These are phyloP conservation scores for Zele albiditarsus DNA, from an alignment of 2,888 invertebrate genomes.

Conservation along the genomic window DNA sequence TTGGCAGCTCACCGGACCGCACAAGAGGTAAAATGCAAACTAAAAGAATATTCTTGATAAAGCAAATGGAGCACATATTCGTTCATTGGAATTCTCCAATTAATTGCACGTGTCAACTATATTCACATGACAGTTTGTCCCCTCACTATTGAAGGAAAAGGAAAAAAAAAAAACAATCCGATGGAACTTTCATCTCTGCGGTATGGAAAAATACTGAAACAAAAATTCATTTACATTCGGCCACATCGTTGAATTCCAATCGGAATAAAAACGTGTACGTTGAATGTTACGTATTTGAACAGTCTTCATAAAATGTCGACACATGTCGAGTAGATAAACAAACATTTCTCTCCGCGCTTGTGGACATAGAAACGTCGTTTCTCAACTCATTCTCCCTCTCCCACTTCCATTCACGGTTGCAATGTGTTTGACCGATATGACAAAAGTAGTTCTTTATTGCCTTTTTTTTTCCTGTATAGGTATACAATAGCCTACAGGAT, in stretches of 20 bases:
- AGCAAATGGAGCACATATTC: not conserved
- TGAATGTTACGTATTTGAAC: constrained; percentile 5
- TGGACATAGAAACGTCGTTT: constrained; percentile 13
- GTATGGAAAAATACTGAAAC: not conserved
- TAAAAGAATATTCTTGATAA: constrained; percentile 10
- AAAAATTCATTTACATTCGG: not conserved
- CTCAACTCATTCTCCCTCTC: not conserved
- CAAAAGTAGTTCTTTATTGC: constrained; percentile 6
- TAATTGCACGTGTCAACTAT: not conserved
- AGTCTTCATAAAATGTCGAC: constrained; percentile 13
- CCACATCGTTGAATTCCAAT: not conserved
- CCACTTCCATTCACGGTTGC: not conserved
- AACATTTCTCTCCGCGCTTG: not conserved
- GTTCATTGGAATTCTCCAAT: not conserved
- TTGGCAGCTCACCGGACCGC: constrained; percentile 70
- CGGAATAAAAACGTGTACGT: not conserved
- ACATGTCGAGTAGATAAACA: constrained; percentile 13
- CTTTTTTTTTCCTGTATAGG: constrained; percentile 53
- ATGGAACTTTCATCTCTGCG: not conserved
- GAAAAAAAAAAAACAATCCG: not conserved
- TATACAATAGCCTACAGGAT: constrained; percentile 70
- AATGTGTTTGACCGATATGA: constrained; percentile 16
- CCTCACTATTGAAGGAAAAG: not conserved
- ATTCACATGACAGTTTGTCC: not conserved
- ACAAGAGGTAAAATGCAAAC: constrained; percentile 61